Percentiles rank a stretch among this genome's conserved stretches.
Conservation (phyloP, 2,888 invertebrate species). For the Daptonema setosum region DNA sequence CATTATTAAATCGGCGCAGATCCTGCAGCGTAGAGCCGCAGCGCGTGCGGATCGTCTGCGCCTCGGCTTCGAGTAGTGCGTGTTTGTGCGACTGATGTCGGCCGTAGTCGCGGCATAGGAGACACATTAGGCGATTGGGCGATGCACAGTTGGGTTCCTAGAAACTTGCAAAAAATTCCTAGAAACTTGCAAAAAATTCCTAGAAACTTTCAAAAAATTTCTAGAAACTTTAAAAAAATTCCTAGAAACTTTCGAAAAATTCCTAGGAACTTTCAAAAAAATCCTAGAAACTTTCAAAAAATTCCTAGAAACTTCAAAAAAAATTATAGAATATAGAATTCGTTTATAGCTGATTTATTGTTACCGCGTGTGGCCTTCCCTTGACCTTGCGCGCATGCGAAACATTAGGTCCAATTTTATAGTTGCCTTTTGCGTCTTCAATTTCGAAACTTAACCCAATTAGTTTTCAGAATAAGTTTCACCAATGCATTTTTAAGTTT, state of each 20-base stretch:
- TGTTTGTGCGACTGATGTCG: constrained; percentile 38
- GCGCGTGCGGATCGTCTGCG: constrained; percentile 36
- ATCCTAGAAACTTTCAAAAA: too few species aligned
- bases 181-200: not conserved
- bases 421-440: too few species aligned
- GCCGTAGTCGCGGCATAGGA: constrained; percentile 40
- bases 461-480: too few species aligned
- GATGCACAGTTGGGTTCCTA: constrained; percentile 36
- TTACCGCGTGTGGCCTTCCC: too few species aligned
- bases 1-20: constrained; percentile 36
- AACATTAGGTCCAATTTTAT: too few species aligned
- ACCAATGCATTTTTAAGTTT: too few species aligned
- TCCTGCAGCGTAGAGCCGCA: constrained; percentile 35
- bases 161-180: not conserved
- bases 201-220: not conserved
- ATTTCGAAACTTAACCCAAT: too few species aligned
- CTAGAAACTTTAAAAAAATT: not conserved
- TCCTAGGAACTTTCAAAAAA: too few species aligned
- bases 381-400: too few species aligned
- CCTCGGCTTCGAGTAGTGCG: constrained; percentile 37
- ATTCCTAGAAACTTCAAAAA: too few species aligned
- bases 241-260: not conserved
- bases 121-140: constrained; percentile 36
- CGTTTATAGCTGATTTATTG: too few species aligned
- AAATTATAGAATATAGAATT: too few species aligned